Evolutionary conservation across 2,888 invertebrate genomes (phyloP).

Genomic region (Cephus spinipes): DNA sequence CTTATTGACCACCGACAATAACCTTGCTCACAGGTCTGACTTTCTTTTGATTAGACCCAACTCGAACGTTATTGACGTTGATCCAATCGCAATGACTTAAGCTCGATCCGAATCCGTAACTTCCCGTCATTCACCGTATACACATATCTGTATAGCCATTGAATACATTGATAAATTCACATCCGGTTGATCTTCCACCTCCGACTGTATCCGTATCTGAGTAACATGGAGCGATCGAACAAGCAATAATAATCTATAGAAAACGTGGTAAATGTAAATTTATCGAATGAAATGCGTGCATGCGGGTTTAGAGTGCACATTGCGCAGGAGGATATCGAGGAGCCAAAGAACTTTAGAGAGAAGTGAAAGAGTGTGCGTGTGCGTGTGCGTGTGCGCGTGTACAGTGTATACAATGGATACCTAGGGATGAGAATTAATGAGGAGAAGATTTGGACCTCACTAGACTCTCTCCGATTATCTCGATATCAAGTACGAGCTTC

Average conservation of each 20-base stretch:
- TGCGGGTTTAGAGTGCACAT: not conserved
- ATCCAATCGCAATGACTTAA: too few relatives aligned
- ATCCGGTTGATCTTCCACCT: not conserved
- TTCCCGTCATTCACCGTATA: too few relatives aligned
- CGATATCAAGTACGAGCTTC: not conserved
- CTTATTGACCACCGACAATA: too few relatives aligned
- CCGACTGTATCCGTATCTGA: conserved; percentile 43
- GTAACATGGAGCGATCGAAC: conserved; percentile 60
- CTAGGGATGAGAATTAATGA: not conserved
- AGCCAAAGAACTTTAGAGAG: not conserved
- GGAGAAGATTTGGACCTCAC: not conserved
- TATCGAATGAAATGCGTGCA: conserved; percentile 18
- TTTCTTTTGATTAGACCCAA: too few relatives aligned
- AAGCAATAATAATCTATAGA: conserved; percentile 65
- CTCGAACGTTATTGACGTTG: too few relatives aligned
- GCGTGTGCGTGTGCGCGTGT: not conserved
- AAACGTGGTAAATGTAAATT: conserved; percentile 48
- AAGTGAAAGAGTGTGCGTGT: not conserved
- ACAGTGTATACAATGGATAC: not conserved
- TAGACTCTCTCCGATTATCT: not conserved
- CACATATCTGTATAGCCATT: not conserved
- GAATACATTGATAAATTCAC: not conserved
- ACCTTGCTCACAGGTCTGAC: too few relatives aligned
- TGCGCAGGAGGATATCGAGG: not conserved
- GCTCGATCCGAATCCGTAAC: too few relatives aligned